Evolutionary conservation across 2,797 vertebrate species (phyloP).

Genomic region (Sphaeramia orbicularis): DNA sequence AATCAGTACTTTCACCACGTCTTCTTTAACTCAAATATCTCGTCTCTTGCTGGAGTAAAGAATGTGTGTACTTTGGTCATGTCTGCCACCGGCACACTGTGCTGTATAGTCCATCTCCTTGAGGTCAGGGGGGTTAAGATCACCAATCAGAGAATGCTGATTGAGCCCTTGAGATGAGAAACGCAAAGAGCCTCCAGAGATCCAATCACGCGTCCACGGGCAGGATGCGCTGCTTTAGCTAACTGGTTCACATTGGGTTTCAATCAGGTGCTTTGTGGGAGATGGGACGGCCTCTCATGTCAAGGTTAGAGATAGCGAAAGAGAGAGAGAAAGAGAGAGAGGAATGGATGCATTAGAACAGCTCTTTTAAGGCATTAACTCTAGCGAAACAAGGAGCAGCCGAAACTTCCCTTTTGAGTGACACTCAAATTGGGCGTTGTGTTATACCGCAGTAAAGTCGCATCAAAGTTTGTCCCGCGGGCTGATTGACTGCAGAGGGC

Average conservation of each 20-base stretch:
- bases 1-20: no score
- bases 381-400: slow-evolving; percentile 39
- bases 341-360: slow-evolving; percentile 42
- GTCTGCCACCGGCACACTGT: neutral
- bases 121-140: slow-evolving; percentile 68
- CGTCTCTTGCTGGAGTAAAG: no score
- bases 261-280: slow-evolving; percentile 51
- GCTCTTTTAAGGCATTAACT: slow-evolving; percentile 52
- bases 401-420: slow-evolving; percentile 33
- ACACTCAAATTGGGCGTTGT: slow-evolving; percentile 44
- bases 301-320: slow-evolving; percentile 47
- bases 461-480: slow-evolving; percentile 57
- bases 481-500: slow-evolving; percentile 54
- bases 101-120: slow-evolving; percentile 46
- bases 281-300: slow-evolving; percentile 48
- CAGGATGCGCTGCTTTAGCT: slow-evolving; percentile 39
- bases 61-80: no score
- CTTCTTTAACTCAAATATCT: no score
- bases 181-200: slow-evolving; percentile 48
- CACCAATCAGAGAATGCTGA: slow-evolving; percentile 73
- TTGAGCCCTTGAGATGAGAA: slow-evolving; percentile 66
- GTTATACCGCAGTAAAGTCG: slow-evolving; percentile 46
- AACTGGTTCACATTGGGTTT: slow-evolving; percentile 55
- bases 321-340: no score
- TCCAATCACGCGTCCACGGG: slow-evolving; percentile 60